A percentile compares a stretch with the other conserved stretches of the same genome.
These are phyloP conservation scores for Holothuria glaberrima DNA, from an alignment of 35 echinoderm and acorn worm genomes.

Conservation along the genomic window DNA sequence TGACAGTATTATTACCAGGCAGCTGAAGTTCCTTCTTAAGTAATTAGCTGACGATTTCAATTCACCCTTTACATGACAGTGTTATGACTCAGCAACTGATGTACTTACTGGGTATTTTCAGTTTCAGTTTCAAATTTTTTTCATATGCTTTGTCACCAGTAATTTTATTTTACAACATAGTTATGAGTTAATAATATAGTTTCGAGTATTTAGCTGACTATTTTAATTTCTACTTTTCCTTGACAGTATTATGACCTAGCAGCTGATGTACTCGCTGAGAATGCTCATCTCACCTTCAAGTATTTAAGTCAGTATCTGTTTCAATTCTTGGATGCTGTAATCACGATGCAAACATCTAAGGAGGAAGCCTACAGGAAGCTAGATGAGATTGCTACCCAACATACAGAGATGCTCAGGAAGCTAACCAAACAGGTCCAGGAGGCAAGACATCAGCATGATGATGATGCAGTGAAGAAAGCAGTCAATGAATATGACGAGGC, in stretches of 20 bases:
- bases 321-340: conserved; percentile 96
- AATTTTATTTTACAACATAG: no score
- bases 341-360: conserved; percentile 93
- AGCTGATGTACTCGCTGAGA: conserved; percentile 96
- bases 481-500: conserved; percentile 98
- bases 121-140: no score
- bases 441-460: conserved; percentile 79
- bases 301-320: conserved; percentile 92
- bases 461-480: conserved; percentile 90
- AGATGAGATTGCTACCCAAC: conserved; percentile 91
- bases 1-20: no score
- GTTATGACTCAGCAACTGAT: no score
- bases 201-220: background rate
- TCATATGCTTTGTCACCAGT: no score
- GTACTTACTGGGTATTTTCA: no score
- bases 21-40: no score
- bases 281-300: conserved; percentile 98
- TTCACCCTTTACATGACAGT: no score
- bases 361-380: conserved; percentile 96
- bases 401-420: conserved; percentile 95
- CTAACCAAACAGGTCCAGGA: conserved; percentile 98
- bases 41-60: no score
- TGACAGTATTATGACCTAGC: conserved; percentile 95
- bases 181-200: no score
- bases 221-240: background rate